Base-by-base conservation (phyloP, 2,113 vertebrate species). In the Xiphorhynchus elegans region DNA sequence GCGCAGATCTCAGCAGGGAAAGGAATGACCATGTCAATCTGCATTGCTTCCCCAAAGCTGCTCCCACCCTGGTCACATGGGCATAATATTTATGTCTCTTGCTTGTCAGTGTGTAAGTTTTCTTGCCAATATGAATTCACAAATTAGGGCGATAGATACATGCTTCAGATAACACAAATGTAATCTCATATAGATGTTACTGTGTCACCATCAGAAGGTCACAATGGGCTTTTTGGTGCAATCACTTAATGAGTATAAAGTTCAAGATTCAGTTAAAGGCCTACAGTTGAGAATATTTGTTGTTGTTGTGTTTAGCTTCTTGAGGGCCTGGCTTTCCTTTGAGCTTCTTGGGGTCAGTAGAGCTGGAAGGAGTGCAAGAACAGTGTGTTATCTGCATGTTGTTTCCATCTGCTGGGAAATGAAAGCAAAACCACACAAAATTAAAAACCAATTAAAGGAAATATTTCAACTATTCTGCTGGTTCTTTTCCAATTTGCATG, bases 11-110 rank as follows among this genome's bases (percentile, higher is more conserved):
- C 35, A 2, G n/a, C 2, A 3, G 35, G 19, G 53, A 64, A 14
- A 28, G 26, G 35, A 79, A 64, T 15, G 26, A 29, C 4, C 0
- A 0, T 1, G 13, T 64, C 28, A 9, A 2, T 5, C 24, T 23
- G 10, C 1, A 1, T 25, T 82, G 35, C 31, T 13, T 66, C 67
- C 35, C 46, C 28, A 26, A 4, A 49, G 17, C 28, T 49, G 17
- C 49, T 86, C 42, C 39, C 23, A 67, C 29, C 15, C 17, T 33
- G 35, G 12, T 85, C 52, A 35, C 13, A 37, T 6, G 7, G 12
- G 3, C 33, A 39, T 35, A 29, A 33, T 0, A 1, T 7, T 59
- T 7, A 16, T 5, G 7, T 29, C 6, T 3, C 35, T 68, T 84
- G 10, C 31, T 66, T 89, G 20, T 47, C 73, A 33, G 10, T 33